Evolutionary conservation across 2,888 invertebrate species (phyloP).

Genomic region (Pollenia labialis): DNA sequence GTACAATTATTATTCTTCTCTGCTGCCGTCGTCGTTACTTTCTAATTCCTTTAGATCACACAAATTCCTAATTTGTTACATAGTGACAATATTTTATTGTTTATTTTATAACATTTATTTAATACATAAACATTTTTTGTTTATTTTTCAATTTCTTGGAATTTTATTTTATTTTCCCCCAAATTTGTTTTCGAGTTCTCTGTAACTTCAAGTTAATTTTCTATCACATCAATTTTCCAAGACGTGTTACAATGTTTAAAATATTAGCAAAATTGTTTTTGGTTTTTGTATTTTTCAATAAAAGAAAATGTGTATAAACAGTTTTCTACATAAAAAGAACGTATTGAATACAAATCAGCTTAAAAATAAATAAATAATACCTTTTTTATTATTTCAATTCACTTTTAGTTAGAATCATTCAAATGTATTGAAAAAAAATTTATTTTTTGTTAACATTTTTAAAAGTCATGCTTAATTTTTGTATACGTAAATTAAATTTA

Average conservation of each 20-base stretch:
- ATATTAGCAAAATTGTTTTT: slow-evolving; percentile 22
- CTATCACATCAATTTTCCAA: slow-evolving; percentile 78
- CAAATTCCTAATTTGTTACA: slow-evolving; percentile 69
- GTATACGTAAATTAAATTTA: no score
- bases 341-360: slow-evolving; percentile 43
- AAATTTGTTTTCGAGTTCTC: slow-evolving; percentile 49
- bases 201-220: slow-evolving; percentile 79
- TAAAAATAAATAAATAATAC: slow-evolving; percentile 3
- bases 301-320: slow-evolving; percentile 18
- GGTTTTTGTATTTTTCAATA: not conserved
- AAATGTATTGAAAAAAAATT: no score
- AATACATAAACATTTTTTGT: slow-evolving; percentile 23
- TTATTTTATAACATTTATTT: slow-evolving; percentile 48
- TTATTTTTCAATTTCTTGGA: not conserved
- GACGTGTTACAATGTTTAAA: slow-evolving; percentile 72
- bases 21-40: slow-evolving; percentile 12
- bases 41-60: slow-evolving; percentile 61
- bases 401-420: not conserved
- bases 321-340: not conserved
- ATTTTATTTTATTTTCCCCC: slow-evolving; percentile 8
- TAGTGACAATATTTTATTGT: slow-evolving; percentile 69
- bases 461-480: no score
- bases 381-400: not conserved
- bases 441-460: not conserved
- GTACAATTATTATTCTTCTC: slow-evolving; percentile 9